Percentiles rank a stretch among this genome's conserved stretches.
Conservation (phyloP, 2,113 vertebrate species). For the Centropristis striata region DNA sequence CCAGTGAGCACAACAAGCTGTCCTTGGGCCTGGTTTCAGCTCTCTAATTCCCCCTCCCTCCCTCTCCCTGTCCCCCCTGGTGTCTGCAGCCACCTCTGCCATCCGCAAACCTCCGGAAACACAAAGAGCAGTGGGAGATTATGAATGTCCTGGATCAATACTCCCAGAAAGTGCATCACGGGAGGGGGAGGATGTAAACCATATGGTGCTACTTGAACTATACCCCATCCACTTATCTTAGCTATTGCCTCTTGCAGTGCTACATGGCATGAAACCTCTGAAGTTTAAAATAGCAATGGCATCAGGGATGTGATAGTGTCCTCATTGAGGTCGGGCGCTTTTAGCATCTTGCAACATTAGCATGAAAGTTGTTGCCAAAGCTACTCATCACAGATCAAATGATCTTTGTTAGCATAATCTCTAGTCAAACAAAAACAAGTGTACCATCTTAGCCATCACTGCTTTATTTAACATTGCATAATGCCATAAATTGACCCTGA, state of each 20-base stretch:
- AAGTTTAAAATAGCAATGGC: background rate
- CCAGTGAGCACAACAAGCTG: constrained; percentile 40
- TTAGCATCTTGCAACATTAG: constrained; percentile 31
- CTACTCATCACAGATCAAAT: background rate
- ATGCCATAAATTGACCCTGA: constrained; percentile 14
- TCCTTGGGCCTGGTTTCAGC: constrained; percentile 37
- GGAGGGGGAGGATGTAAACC: constrained; percentile 61
- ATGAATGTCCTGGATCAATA: constrained; percentile 75
- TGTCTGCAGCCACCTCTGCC: constrained; percentile 39
- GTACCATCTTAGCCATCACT: background rate
- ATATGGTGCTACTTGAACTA: constrained; percentile 73
- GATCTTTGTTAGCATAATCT: constrained; percentile 25
- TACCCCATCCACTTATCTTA: constrained; percentile 58
- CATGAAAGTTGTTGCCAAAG: constrained; percentile 10
- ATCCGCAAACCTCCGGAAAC: constrained; percentile 46
- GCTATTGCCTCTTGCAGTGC: constrained; percentile 15
- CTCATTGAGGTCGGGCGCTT: constrained; percentile 13
- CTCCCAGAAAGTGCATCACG: constrained; percentile 44
- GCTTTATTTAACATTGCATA: constrained; percentile 32
- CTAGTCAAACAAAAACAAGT: constrained; percentile 4
- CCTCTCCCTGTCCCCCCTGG: background rate
- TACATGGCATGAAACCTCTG: background rate
- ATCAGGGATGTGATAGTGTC: background rate
- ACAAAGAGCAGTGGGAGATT: constrained; percentile 49
- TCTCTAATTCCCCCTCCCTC: constrained; percentile 6